Conservation (phyloP, 2,113 vertebrate species). For the Poeciliopsis retropinna region DNA sequence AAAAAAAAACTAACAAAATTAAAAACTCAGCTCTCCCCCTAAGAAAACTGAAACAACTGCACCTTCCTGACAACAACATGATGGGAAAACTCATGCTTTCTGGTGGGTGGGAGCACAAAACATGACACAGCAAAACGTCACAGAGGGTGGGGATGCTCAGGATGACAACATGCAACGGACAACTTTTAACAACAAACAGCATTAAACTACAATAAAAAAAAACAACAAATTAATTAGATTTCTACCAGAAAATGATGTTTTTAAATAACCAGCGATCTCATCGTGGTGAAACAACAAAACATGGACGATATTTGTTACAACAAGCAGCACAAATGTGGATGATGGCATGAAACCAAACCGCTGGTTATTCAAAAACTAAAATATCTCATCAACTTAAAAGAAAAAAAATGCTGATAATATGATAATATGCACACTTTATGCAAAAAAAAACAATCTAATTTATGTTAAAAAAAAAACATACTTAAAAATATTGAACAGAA, state of each 20-base stretch:
- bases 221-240: not conserved
- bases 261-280: constrained; percentile 59
- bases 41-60: constrained; percentile 30
- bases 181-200: constrained; percentile 21
- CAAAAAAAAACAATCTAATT: not conserved
- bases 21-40: constrained; percentile 21
- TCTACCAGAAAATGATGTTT: constrained; percentile 4
- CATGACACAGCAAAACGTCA: constrained; percentile 63
- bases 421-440: not conserved
- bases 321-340: constrained; percentile 7
- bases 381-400: not conserved
- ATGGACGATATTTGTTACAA: not conserved
- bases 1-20: constrained; percentile 40
- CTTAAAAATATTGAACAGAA: not conserved
- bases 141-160: constrained; percentile 52
- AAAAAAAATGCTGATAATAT: not conserved
- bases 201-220: not conserved
- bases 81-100: constrained; percentile 67
- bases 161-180: constrained; percentile 76
- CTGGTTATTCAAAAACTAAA: constrained; percentile 51
- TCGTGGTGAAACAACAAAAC: not conserved
- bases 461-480: not conserved
- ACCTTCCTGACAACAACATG: constrained; percentile 54
- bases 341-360: constrained; percentile 61
- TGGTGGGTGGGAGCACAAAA: constrained; percentile 52